A percentile compares a stretch with the other conserved stretches of the same genome.
Conservation (phyloP, 2,113 vertebrate species). For the Nycticorax nycticorax region DNA sequence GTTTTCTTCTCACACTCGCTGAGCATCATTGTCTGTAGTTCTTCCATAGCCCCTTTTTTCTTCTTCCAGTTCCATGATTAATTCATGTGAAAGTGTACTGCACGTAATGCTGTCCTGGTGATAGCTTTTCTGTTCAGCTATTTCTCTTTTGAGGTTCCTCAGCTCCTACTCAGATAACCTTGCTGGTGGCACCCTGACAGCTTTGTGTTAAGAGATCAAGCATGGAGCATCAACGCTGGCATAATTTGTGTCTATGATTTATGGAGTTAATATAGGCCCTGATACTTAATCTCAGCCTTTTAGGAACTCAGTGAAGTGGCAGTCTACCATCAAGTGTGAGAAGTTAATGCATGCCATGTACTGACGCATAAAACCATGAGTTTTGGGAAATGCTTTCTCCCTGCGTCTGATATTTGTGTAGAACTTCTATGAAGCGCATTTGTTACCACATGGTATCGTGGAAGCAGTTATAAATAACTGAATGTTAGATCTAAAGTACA, state of each 20-base stretch:
- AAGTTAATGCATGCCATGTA: neutral
- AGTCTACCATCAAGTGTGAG: neutral
- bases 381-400: neutral
- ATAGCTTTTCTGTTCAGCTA: neutral
- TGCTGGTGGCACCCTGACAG: neutral
- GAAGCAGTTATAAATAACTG: neutral
- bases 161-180: neutral
- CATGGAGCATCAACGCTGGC: neutral
- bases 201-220: neutral
- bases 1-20: neutral
- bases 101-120: fast-evolving
- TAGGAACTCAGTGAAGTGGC: neutral
- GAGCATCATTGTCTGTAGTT: neutral
- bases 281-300: neutral
- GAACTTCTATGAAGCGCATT: neutral
- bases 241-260: neutral
- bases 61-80: neutral
- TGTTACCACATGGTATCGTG: fast-evolving
- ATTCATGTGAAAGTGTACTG: neutral
- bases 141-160: neutral
- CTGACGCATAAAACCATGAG: neutral
- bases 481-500: neutral
- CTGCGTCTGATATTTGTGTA: neutral
- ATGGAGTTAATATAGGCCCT: neutral
- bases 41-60: neutral